Conservation (phyloP, 2,113 vertebrate species). For the Scomber japonicus region DNA sequence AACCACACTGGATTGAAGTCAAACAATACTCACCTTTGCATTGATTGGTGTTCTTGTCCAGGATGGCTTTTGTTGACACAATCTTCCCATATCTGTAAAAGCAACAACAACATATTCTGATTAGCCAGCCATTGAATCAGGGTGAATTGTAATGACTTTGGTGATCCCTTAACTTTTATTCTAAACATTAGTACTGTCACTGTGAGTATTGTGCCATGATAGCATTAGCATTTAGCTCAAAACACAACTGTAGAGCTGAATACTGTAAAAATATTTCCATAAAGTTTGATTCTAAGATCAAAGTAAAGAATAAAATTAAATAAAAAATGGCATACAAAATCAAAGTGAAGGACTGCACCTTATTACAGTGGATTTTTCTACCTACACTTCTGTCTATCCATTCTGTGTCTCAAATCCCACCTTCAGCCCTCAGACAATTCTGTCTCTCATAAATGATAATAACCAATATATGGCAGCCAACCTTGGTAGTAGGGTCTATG, state of each 20-base stretch:
- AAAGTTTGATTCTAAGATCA: not conserved
- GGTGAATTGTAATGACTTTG: not conserved
- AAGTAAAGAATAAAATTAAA: not conserved
- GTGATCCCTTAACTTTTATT: too few species aligned
- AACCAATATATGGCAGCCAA: slow-evolving; percentile 42
- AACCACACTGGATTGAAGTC: slow-evolving; percentile 5
- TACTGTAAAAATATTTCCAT: not conserved
- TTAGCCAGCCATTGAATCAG: not conserved
- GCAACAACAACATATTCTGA: slow-evolving; percentile 43
- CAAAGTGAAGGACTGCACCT: not conserved
- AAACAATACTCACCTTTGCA: slow-evolving; percentile 91
- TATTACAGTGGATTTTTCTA: not conserved
- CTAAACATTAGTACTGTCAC: not conserved
- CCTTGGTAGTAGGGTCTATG: slow-evolving; percentile 19
- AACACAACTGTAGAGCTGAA: not conserved
- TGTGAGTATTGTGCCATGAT: not conserved
- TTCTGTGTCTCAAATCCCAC: slow-evolving; percentile 41
- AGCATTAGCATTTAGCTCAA: not conserved
- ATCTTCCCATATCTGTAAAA: slow-evolving; percentile 95
- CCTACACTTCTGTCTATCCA: slow-evolving; percentile 29
- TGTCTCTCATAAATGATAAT: slow-evolving; percentile 47
- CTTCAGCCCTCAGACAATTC: slow-evolving; percentile 36
- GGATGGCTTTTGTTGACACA: slow-evolving; percentile 98
- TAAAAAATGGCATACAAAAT: not conserved
- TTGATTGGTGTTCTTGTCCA: slow-evolving; percentile 99